Evolutionary conservation across 2,888 invertebrate species (phyloP).

Genomic region (Aelia acuminata): DNA sequence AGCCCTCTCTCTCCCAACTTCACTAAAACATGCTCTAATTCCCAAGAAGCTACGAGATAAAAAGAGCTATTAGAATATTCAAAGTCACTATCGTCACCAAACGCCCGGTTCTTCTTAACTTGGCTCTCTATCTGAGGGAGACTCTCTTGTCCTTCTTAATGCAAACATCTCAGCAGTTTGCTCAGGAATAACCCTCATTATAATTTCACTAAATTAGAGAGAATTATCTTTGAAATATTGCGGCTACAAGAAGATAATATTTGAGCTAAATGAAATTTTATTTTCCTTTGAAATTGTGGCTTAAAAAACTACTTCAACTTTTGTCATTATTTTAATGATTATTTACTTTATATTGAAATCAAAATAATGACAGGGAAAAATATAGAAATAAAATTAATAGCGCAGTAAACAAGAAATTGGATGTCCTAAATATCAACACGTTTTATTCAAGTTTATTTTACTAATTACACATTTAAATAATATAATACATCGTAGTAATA

Average conservation of each 20-base stretch:
- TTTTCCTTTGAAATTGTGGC: not conserved
- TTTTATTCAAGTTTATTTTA: no score
- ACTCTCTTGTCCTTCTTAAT: not conserved
- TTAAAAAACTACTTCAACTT: no score
- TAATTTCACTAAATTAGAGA: not conserved
- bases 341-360: not conserved
- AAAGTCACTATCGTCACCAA: constrained; percentile 21
- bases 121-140: not conserved
- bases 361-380: not conserved
- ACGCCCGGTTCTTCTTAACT: not conserved
- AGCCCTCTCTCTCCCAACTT: not conserved
- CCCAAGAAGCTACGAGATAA: constrained; percentile 18
- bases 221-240: constrained; percentile 13
- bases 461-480: no score
- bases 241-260: constrained; percentile 12
- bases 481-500: no score
- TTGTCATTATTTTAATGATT: not conserved
- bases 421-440: no score
- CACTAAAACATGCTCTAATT: constrained; percentile 26
- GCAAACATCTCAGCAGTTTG: constrained; percentile 24
- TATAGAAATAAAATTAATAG: no score
- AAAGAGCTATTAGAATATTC: constrained; percentile 46
- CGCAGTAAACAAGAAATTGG: no score
- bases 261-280: not conserved
- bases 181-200: constrained; percentile 4